Percentiles rank a stretch among this genome's conserved stretches.
Conservation (phyloP, 2,113 vertebrate species). For the Elaphurus davidianus region DNA sequence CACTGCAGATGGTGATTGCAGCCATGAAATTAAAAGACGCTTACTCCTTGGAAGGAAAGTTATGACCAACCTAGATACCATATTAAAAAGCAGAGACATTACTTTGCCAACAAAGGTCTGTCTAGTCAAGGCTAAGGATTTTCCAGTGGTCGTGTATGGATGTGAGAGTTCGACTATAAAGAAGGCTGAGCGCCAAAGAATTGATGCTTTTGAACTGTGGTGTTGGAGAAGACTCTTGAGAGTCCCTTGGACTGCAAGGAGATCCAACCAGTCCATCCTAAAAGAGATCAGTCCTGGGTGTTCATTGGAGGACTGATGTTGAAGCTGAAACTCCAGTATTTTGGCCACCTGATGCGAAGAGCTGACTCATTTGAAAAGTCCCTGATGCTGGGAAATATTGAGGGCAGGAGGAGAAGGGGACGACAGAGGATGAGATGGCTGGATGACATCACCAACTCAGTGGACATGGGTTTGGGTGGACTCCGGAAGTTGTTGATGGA, state of each 20-base stretch:
- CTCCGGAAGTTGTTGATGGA: not conserved
- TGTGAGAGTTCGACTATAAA: not conserved
- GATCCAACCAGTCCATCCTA: not conserved
- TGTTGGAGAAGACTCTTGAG: not conserved
- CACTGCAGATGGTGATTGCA: not conserved
- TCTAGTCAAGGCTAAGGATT: not conserved
- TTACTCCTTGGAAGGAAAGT: not conserved
- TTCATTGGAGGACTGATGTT: not conserved
- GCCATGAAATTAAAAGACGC: not conserved
- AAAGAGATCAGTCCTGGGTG: not conserved
- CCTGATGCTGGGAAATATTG: not conserved
- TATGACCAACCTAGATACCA: not conserved
- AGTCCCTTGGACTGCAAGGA: not conserved
- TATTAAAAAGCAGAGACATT: not conserved
- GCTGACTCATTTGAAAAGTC: not conserved
- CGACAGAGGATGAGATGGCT: rapidly evolving
- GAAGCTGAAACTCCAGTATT: not conserved
- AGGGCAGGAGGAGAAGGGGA: not conserved
- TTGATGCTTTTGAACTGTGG: not conserved
- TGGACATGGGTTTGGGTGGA: rapidly evolving
- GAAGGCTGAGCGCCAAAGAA: not conserved
- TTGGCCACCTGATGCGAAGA: not conserved
- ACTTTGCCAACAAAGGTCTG: rapidly evolving
- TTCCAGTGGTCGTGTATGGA: not conserved
- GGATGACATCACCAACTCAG: not conserved